phyloP scores from a whole-genome alignment of 2,888 invertebrate genomes.

The Tyria jacobaeae region DNA sequence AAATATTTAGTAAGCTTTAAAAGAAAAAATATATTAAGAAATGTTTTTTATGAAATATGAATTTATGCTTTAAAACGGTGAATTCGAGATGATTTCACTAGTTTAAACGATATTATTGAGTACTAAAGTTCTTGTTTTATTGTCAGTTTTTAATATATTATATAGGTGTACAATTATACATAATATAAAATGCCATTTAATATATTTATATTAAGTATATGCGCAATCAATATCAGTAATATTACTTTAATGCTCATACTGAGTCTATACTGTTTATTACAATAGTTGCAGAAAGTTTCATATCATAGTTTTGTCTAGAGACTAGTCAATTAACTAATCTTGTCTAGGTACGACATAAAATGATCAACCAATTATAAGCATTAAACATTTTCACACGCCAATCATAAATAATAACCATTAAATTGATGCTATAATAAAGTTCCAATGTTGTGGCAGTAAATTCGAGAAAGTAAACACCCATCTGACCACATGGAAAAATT shows the following conservation, averaged over 20 bases:
- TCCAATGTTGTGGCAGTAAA: slow-evolving; percentile 60
- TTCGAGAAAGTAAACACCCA: slow-evolving; percentile 65
- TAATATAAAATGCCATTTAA: too few species aligned
- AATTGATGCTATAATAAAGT: slow-evolving; percentile 68
- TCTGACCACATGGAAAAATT: slow-evolving; percentile 62
- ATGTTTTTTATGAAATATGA: slow-evolving; percentile 1
- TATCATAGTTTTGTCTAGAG: slow-evolving; percentile 31
- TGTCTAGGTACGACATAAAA: slow-evolving; percentile 53
- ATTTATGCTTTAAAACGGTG: too few species aligned
- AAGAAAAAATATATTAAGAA: slow-evolving; percentile 31
- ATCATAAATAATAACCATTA: slow-evolving; percentile 75
- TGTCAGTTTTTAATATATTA: too few species aligned
- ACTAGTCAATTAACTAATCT: slow-evolving; percentile 51
- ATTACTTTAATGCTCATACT: too few species aligned
- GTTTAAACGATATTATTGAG: slow-evolving; percentile 19
- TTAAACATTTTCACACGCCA: slow-evolving; percentile 74
- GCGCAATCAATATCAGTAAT: too few species aligned
- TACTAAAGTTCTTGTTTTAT: too few species aligned
- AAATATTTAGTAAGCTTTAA: slow-evolving; percentile 60
- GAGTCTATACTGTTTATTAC: too few species aligned
- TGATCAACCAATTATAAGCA: slow-evolving; percentile 61
- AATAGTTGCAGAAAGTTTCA: slow-evolving; percentile 35
- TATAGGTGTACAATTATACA: too few species aligned
- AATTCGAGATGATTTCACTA: too few species aligned
- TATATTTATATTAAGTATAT: too few species aligned